phyloP scores from a whole-genome alignment of 2,888 invertebrate genomes.

The Danaus chrysippus region DNA sequence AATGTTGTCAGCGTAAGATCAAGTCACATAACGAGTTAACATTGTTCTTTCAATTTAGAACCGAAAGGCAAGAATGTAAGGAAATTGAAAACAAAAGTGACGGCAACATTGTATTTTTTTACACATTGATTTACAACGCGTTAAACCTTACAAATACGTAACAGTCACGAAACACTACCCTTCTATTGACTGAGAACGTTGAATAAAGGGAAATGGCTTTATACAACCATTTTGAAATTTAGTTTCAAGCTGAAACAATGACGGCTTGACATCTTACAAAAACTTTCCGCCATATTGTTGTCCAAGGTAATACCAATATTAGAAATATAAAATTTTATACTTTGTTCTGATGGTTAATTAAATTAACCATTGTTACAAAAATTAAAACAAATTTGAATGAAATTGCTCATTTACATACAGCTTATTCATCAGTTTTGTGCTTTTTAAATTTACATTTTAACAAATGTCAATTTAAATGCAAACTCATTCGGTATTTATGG shows the following conservation, averaged over 20 bases:
- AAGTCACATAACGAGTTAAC: not conserved
- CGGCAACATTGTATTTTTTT: conserved; percentile 68
- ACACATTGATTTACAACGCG: conserved; percentile 67
- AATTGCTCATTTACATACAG: no score
- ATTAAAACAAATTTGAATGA: no score
- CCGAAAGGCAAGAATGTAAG: conserved; percentile 28
- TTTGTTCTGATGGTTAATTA: no score
- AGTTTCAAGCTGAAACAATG: conserved; percentile 6
- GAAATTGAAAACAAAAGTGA: conserved; percentile 43
- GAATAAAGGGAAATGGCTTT: conserved; percentile 15
- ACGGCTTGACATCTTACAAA: conserved; percentile 7
- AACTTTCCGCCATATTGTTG: not conserved
- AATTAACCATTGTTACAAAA: no score
- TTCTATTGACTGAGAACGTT: conserved; percentile 29
- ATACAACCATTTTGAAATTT: conserved; percentile 7
- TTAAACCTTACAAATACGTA: conserved; percentile 54
- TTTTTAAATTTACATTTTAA: no score
- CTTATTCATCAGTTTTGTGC: no score
- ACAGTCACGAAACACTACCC: conserved; percentile 58
- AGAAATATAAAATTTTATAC: no score
- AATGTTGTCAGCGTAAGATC: not conserved
- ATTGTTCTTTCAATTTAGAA: conserved; percentile 20
- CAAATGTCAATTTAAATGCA: no score
- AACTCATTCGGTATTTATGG: no score
- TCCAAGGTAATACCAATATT: not conserved